phyloP scores from a whole-genome alignment of 1,140 invertebrate genomes.

The Drosophila gunungcola region DNA sequence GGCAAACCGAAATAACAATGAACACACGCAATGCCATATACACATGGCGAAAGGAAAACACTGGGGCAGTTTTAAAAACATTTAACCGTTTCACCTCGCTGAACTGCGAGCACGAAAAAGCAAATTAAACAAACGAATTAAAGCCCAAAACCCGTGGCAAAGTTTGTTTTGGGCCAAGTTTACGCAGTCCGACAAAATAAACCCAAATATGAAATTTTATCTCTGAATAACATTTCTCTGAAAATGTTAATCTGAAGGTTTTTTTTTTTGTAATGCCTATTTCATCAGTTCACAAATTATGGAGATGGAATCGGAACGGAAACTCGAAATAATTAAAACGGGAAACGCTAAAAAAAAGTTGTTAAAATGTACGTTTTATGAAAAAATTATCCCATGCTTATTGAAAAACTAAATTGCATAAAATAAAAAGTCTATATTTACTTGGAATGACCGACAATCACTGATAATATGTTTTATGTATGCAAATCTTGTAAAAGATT shows the following conservation, averaged over 20 bases:
- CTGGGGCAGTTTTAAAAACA: constrained; percentile 57
- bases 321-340: background rate
- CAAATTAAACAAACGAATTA: constrained; percentile 66
- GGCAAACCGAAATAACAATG: constrained; percentile 52
- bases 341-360: background rate
- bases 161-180: constrained; percentile 49
- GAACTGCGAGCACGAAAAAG: constrained; percentile 37
- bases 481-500: background rate
- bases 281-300: constrained; percentile 22
- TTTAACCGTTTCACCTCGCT: constrained; percentile 68
- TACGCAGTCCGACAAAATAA: constrained; percentile 31
- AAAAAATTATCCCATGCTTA: no score
- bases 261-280: background rate
- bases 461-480: background rate
- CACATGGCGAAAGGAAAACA: constrained; percentile 17
- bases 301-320: constrained; percentile 2
- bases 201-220: constrained; percentile 25
- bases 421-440: background rate
- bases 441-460: no score
- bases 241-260: constrained; percentile 24
- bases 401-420: background rate
- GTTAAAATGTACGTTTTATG: no score
- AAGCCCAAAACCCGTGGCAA: constrained; percentile 39
- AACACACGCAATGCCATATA: constrained; percentile 39
- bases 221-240: constrained; percentile 16